Conservation (phyloP, 2,113 vertebrate species). For the Butorides virescens region DNA sequence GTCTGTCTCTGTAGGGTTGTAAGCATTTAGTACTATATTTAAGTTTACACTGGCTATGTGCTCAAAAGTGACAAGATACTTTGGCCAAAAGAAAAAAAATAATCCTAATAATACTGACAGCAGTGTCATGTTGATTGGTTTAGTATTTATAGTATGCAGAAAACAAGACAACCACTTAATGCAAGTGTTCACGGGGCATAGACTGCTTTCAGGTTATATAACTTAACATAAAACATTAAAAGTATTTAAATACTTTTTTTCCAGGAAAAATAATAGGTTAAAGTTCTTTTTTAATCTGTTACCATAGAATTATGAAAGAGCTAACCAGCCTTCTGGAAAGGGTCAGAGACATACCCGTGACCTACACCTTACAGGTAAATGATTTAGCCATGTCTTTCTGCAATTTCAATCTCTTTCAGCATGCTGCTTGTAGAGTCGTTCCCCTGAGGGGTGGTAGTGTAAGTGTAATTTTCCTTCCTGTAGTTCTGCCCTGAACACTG, state of each 20-base stretch:
- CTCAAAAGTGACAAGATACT: neutral
- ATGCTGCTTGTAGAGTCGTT: neutral
- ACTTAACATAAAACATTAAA: neutral
- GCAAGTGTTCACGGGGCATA: neutral
- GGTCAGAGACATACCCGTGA: neutral
- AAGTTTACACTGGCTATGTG: neutral
- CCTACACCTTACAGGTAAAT: neutral
- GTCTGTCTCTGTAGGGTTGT: neutral
- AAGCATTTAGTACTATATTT: neutral
- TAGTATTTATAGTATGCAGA: neutral
- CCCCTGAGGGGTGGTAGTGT: too few relatives aligned
- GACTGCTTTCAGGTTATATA: neutral
- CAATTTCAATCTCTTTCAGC: neutral
- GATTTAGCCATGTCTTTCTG: neutral
- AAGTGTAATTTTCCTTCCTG: neutral
- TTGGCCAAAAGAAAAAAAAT: neutral
- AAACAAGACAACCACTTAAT: neutral
- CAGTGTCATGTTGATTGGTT: neutral
- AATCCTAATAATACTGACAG: neutral
- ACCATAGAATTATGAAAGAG: neutral
- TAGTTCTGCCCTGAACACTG: neutral
- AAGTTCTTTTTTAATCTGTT: neutral
- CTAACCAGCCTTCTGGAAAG: neutral
- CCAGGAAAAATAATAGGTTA: neutral
- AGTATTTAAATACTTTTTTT: neutral